Percentiles rank a stretch among this genome's conserved stretches.
These are phyloP conservation scores for Liposcelis brunnea DNA, from an alignment of 2,888 invertebrate genomes.

Conservation along the genomic window DNA sequence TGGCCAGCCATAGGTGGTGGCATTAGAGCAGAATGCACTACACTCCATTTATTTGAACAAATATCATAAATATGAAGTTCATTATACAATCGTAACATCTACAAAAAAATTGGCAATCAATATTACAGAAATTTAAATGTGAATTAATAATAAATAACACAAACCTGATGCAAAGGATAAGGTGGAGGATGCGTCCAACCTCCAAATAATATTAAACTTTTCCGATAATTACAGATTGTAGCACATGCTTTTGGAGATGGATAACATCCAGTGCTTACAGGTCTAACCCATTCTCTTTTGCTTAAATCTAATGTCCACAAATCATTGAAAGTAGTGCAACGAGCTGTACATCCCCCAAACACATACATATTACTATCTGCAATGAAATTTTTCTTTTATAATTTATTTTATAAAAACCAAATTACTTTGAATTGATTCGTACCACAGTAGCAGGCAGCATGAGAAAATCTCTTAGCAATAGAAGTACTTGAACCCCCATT, in stretches of 20 bases:
- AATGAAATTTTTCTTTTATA: slow-evolving; percentile 10
- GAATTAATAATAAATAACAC: slow-evolving; percentile 6
- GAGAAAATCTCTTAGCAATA: slow-evolving; percentile 84
- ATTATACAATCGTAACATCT: slow-evolving; percentile 69
- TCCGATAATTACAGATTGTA: slow-evolving; percentile 73
- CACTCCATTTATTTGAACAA: slow-evolving; percentile 59
- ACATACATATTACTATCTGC: slow-evolving; percentile 71
- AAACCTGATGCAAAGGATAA: slow-evolving; percentile 62
- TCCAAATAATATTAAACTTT: slow-evolving; percentile 74
- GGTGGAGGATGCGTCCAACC: slow-evolving; percentile 89
- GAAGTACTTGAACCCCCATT: slow-evolving; percentile 29
- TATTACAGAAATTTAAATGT: slow-evolving; percentile 3
- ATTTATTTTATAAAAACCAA: slow-evolving; percentile 6
- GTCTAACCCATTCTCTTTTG: slow-evolving; percentile 66
- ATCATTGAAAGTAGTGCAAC: slow-evolving; percentile 91
- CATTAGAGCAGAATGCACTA: slow-evolving; percentile 39
- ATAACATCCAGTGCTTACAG: slow-evolving; percentile 68
- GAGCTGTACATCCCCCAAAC: slow-evolving; percentile 90
- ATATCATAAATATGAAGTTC: slow-evolving; percentile 82
- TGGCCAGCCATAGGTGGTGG: slow-evolving; percentile 82
- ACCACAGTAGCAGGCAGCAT: slow-evolving; percentile 65
- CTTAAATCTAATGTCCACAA: slow-evolving; percentile 86
- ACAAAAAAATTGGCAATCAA: slow-evolving; percentile 16
- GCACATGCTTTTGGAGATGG: slow-evolving; percentile 94
- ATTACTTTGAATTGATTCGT: neutral